Conservation (phyloP, 2,797 vertebrate genomes). For the Pipistrellus nathusii region DNA sequence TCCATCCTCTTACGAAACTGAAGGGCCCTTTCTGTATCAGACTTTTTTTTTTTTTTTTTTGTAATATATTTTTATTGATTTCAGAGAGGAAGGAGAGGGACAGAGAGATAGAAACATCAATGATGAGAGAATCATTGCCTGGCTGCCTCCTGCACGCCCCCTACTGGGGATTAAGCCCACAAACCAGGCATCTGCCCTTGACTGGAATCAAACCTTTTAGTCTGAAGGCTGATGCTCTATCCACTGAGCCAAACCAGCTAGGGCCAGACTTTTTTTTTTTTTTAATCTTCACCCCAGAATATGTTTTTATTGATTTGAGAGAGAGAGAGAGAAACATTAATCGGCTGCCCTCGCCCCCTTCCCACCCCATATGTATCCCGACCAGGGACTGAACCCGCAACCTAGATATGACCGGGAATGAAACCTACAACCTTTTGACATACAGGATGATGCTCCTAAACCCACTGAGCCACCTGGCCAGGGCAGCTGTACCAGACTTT, state of each 20-base stretch:
- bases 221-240: background rate
- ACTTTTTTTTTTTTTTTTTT: background rate
- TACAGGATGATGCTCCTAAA: too few relatives aligned
- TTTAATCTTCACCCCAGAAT: too few relatives aligned
- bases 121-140: background rate
- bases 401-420: too few relatives aligned
- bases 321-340: too few relatives aligned
- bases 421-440: too few relatives aligned
- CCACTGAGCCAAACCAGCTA: too few relatives aligned
- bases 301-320: too few relatives aligned
- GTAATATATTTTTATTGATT: background rate
- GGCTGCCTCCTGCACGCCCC: background rate
- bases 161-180: background rate
- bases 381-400: too few relatives aligned
- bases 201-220: background rate
- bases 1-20: background rate
- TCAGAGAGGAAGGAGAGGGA: background rate
- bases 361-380: too few relatives aligned
- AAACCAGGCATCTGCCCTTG: background rate
- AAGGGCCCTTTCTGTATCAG: background rate
- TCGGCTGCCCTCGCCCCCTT: too few relatives aligned
- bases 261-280: background rate
- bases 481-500: background rate
- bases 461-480: too few relatives aligned
- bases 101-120: background rate